phyloP scores from a whole-genome alignment of 2,797 vertebrate genomes.

The Fundulus diaphanus region DNA sequence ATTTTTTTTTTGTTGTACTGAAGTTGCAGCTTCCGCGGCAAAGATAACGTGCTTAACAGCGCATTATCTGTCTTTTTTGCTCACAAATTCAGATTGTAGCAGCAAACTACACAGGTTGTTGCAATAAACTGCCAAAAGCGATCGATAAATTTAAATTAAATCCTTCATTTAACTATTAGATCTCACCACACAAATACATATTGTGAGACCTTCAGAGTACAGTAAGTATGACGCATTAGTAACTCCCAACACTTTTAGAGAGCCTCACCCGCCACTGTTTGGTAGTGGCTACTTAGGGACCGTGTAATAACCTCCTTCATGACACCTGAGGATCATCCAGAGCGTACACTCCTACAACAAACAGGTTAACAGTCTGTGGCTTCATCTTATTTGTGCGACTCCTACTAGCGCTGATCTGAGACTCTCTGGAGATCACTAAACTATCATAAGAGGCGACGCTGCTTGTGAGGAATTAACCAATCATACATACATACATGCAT shows the following conservation, averaged over 20 bases:
- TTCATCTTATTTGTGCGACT: slow-evolving; percentile 1
- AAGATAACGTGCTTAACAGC: background rate
- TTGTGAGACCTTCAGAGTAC: background rate
- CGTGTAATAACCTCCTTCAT: background rate
- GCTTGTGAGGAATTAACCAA: background rate
- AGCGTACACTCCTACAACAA: background rate
- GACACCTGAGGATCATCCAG: background rate
- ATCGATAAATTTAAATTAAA: background rate
- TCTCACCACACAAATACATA: background rate
- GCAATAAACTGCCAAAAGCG: background rate
- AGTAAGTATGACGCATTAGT: no score
- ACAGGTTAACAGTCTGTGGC: background rate
- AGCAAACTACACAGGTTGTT: background rate
- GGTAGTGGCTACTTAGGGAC: background rate
- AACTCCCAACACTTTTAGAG: background rate
- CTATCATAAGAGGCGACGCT: background rate
- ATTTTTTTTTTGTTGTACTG: no score
- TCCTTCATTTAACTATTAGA: background rate
- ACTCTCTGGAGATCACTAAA: background rate
- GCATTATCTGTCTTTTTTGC: background rate
- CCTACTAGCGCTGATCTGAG: slow-evolving; percentile 1
- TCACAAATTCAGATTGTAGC: background rate
- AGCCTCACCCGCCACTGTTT: background rate
- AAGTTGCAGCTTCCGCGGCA: no score
- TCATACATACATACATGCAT: slow-evolving; percentile 14